Percentiles rank a stretch among this genome's conserved stretches.
Conservation (phyloP, 1,140 invertebrate genomes). For the Aleiodes sp. region DNA sequence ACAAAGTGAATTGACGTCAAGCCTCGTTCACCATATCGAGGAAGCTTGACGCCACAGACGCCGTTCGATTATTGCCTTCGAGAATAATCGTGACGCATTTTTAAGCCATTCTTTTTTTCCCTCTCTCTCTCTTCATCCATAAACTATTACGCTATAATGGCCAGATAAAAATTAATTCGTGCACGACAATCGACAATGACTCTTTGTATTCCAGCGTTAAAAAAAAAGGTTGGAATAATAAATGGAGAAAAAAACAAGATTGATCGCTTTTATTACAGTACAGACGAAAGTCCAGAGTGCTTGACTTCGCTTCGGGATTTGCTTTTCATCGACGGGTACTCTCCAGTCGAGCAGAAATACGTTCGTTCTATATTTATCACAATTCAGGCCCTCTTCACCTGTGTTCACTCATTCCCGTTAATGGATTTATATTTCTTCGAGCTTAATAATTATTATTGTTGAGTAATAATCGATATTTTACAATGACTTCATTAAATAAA, state of each 20-base stretch:
- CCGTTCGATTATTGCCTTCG: too few relatives aligned
- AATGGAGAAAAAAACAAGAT: not conserved
- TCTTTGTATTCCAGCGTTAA: not conserved
- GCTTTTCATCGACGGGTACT: not conserved
- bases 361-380: not conserved
- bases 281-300: too few relatives aligned
- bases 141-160: not conserved
- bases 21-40: too few relatives aligned
- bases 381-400: not conserved
- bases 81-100: too few relatives aligned
- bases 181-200: not conserved
- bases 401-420: not conserved
- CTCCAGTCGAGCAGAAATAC: constrained; percentile 1
- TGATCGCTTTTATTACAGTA: not conserved
- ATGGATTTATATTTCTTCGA: not conserved
- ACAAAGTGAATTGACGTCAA: too few relatives aligned
- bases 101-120: not conserved
- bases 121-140: not conserved
- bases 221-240: not conserved
- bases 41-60: not conserved
- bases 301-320: not conserved
- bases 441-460: not conserved
- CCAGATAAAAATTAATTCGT: constrained; percentile 14
- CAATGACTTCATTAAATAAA: too few relatives aligned
- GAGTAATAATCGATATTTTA: not conserved